Percentiles rank a stretch among this genome's conserved stretches.
Conservation (phyloP, 1,140 invertebrate genomes). For the Proales similis region DNA sequence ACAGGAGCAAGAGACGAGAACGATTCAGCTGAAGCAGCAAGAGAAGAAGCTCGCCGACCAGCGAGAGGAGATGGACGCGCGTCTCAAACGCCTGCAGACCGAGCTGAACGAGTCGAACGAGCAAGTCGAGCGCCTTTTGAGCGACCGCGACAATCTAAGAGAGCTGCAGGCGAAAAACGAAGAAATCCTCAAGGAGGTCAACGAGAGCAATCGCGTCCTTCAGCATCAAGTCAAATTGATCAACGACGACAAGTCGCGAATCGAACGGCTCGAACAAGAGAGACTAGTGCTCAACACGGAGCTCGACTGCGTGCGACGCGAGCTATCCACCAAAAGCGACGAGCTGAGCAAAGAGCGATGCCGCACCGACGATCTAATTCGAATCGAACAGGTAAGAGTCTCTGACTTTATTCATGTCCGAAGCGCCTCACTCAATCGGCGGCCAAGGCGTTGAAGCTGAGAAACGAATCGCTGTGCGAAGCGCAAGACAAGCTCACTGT, state of each 20-base stretch:
- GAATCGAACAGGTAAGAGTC: slow-evolving; percentile 1
- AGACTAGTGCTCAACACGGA: slow-evolving; percentile 22
- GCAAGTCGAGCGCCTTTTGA: background rate
- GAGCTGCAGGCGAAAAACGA: slow-evolving; percentile 31
- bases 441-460: slow-evolving; percentile 1
- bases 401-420: background rate
- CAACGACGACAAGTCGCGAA: slow-evolving; percentile 2
- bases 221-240: background rate
- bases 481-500: slow-evolving; percentile 7
- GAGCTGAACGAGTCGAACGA: slow-evolving; percentile 30
- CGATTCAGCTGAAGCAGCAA: slow-evolving; percentile 12
- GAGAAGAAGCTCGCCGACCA: slow-evolving; percentile 27
- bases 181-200: slow-evolving; percentile 23
- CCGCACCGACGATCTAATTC: slow-evolving; percentile 4
- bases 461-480: slow-evolving; percentile 11
- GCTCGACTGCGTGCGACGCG: slow-evolving; percentile 16
- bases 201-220: background rate
- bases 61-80: slow-evolving; percentile 5
- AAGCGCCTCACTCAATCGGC: background rate
- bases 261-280: slow-evolving; percentile 27
- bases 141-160: slow-evolving; percentile 19
- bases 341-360: slow-evolving; percentile 5
- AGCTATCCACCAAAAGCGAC: background rate
- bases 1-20: slow-evolving; percentile 26
- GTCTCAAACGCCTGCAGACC: background rate